Evolutionary conservation across 1,140 invertebrate genomes (phyloP).

Genomic region (Arion vulgaris): DNA sequence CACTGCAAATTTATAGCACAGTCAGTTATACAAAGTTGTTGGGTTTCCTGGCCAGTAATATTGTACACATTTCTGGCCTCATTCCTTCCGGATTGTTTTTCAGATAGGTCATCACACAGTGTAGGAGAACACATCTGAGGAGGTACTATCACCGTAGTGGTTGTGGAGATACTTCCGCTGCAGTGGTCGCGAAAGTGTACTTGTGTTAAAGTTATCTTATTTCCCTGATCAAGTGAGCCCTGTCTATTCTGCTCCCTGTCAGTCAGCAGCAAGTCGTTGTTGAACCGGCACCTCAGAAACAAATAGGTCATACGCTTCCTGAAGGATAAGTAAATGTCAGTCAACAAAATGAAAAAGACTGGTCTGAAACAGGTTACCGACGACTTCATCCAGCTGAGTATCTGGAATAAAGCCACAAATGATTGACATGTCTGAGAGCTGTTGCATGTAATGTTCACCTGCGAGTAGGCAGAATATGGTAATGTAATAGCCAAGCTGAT

Average conservation of each 20-base stretch:
- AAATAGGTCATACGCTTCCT: not conserved
- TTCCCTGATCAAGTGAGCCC: not conserved
- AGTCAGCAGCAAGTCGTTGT: not conserved
- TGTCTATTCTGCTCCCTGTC: not conserved
- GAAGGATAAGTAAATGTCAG: conserved; percentile 5
- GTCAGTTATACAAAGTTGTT: not conserved
- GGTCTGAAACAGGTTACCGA: conserved; percentile 40
- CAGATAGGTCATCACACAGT: not conserved
- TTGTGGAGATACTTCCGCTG: not conserved
- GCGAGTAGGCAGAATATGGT: conserved; percentile 44
- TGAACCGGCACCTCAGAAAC: not conserved
- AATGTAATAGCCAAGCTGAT: conserved; percentile 41
- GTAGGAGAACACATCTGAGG: not conserved
- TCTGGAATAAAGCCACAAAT: conserved; percentile 39
- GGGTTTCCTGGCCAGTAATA: not conserved
- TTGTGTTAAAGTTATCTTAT: not conserved
- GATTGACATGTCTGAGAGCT: conserved; percentile 39
- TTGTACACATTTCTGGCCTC: not conserved
- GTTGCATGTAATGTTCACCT: conserved; percentile 38
- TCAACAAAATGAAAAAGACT: conserved; percentile 40
- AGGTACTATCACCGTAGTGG: not conserved
- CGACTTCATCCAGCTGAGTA: conserved; percentile 44
- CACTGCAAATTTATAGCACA: too few species aligned
- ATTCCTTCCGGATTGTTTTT: not conserved
- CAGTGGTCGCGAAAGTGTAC: not conserved